Base-by-base conservation (phyloP, 92 coral and sea anemone genomes). In the Diadumene lineata region DNA sequence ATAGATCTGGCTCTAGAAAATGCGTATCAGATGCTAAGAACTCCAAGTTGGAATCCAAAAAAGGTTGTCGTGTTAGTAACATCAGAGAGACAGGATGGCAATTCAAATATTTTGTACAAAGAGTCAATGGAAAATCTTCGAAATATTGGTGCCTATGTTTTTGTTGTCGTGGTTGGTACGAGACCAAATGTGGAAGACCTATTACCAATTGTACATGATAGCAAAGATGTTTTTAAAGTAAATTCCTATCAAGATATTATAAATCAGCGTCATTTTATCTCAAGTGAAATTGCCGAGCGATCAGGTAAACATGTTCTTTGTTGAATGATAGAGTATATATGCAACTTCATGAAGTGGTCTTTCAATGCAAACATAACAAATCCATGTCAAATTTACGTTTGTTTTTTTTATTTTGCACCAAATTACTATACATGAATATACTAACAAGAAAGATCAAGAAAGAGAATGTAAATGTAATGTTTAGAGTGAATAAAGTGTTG, bases 51-150 rank as follows among this genome's bases (percentile, higher is more conserved):
- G 29, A 24, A 60, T 18, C 76, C 64, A 16, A 82, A 70, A 50
- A 88, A 81, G 66, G 67, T 91, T 21, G 90, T 81, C 24, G 81
- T 91, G 22, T 72, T 91, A 18, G 76, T 91, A 28, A 75, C 90
- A 0, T 82, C 93, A 21, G 97, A 90, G 18, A 84, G 67, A 44
- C 92, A 84, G 43, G n/a, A n/a, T n/a, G n/a, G n/a, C n/a, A n/a
- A 38, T 84, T 4, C 82, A 78, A 8, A 81, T n/a, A n/a, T n/a
- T n/a, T n/a, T n/a, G n/a, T n/a, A n/a, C n/a, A n/a, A n/a, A 56
- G 60, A 56, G 51, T 25, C 60, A 44, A 43, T 74, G 66, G 38
- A 70, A 24, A 70, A 55, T n/a, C 68, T 74, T 28, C 57, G 21
- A 25, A 64, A 79, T 46, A 70, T 61, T 18, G 89, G 96, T 0